A percentile compares a stretch with the other conserved stretches of the same genome.
phyloP scores from a whole-genome alignment of 2,888 invertebrate species.

The Eupithecia insigniata region DNA sequence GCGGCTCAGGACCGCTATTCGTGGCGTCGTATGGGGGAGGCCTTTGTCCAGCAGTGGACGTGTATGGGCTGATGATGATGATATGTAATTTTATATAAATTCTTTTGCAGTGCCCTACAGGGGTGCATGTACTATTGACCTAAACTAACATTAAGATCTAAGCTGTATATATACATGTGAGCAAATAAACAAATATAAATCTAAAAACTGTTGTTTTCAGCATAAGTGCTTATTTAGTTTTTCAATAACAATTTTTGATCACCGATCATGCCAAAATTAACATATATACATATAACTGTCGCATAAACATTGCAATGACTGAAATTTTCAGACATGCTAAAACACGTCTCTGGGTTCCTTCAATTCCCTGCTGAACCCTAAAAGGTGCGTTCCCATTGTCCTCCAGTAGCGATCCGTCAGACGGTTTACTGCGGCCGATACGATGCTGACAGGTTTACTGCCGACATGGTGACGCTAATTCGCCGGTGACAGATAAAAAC shows the following conservation, averaged over 20 bases:
- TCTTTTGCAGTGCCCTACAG: no score
- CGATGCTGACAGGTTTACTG: conserved; percentile 67
- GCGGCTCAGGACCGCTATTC: no score
- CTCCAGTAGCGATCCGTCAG: conserved; percentile 75
- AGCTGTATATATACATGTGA: no score
- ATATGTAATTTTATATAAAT: no score
- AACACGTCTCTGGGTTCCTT: not conserved
- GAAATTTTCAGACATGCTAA: not conserved
- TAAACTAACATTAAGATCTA: no score
- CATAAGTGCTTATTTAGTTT: no score
- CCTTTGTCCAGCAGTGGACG: no score
- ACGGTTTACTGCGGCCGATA: conserved; percentile 67
- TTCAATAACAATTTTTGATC: not conserved
- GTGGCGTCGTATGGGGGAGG: no score
- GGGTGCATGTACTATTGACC: no score
- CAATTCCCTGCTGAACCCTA: conserved; percentile 31
- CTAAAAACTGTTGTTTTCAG: no score
- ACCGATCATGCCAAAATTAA: not conserved
- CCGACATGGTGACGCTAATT: conserved; percentile 55
- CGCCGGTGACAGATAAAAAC: conserved; percentile 29
- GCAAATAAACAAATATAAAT: no score
- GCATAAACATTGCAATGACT: not conserved
- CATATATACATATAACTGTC: not conserved
- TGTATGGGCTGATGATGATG: no score
- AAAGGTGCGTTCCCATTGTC: conserved; percentile 42